Conservation (phyloP, 2,888 invertebrate genomes). For the Sylvicola cinctus region DNA sequence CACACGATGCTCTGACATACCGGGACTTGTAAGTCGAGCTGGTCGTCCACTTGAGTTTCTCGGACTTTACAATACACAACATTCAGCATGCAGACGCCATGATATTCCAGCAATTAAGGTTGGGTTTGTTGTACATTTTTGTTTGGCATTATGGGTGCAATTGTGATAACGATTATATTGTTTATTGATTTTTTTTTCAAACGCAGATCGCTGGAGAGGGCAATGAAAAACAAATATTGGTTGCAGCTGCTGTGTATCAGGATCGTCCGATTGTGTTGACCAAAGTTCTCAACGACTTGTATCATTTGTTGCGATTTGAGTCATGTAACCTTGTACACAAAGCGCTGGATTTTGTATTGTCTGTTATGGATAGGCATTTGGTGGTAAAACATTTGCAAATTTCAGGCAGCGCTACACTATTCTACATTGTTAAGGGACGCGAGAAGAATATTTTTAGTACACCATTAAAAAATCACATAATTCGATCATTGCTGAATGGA, state of each 20-base stretch:
- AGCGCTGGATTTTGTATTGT: conserved; percentile 60
- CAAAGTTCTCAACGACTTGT: conserved; percentile 72
- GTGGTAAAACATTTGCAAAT: conserved; percentile 82
- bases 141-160: not conserved
- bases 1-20: conserved; percentile 50
- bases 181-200: conserved; percentile 5
- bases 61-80: conserved; percentile 74
- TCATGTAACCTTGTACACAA: conserved; percentile 53
- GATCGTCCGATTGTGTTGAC: conserved; percentile 64
- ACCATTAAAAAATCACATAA: conserved; percentile 55
- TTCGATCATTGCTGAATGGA: conserved; percentile 63
- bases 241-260: conserved; percentile 64
- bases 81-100: conserved; percentile 75
- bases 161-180: not conserved
- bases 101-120: conserved; percentile 81
- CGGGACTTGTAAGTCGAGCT: conserved; percentile 61
- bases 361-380: conserved; percentile 77
- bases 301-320: conserved; percentile 68
- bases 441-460: conserved; percentile 53
- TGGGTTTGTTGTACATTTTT: conserved; percentile 9
- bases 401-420: conserved; percentile 80
- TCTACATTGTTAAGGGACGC: conserved; percentile 82
- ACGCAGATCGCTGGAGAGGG: conserved; percentile 74
- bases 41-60: conserved; percentile 67
- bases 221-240: conserved; percentile 73